Conservation (phyloP, 30 jellyfish, hydroid and myxozoan species). For the Clytia hemisphaerica region DNA sequence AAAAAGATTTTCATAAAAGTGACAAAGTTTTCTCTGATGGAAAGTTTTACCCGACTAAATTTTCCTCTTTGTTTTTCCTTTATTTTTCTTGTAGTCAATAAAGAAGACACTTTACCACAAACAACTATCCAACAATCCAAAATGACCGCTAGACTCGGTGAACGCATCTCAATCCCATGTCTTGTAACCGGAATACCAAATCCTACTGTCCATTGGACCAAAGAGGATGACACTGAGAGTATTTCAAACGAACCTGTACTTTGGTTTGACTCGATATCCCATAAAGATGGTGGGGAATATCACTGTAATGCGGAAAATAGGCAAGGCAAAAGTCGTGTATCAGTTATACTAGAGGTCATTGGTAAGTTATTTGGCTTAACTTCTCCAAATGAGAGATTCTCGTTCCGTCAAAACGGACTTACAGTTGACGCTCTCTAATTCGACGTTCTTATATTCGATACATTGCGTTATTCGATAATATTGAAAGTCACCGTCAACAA, state of each 20-base stretch:
- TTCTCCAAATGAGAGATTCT: too few relatives aligned
- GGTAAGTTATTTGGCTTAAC: constrained; percentile 14
- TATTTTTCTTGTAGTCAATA: constrained; percentile 15
- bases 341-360: background rate
- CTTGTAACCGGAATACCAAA: constrained; percentile 51
- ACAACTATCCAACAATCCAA: constrained; percentile 22
- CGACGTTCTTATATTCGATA: too few relatives aligned
- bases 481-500: too few relatives aligned
- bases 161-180: constrained; percentile 23
- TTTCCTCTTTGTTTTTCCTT: background rate
- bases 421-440: too few relatives aligned
- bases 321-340: background rate
- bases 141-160: constrained; percentile 21
- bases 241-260: constrained; percentile 10
- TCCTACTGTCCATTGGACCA: constrained; percentile 63
- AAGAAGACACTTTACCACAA: constrained; percentile 27
- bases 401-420: too few relatives aligned
- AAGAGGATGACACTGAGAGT: background rate
- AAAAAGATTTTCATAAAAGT: too few relatives aligned
- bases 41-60: background rate
- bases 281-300: constrained; percentile 43
- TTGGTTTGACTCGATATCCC: constrained; percentile 18
- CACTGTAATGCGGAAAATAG: constrained; percentile 50
- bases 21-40: too few relatives aligned
- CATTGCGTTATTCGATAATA: too few relatives aligned